Conservation (phyloP, 2,797 vertebrate species). For the Sphenopsis melanotis region DNA sequence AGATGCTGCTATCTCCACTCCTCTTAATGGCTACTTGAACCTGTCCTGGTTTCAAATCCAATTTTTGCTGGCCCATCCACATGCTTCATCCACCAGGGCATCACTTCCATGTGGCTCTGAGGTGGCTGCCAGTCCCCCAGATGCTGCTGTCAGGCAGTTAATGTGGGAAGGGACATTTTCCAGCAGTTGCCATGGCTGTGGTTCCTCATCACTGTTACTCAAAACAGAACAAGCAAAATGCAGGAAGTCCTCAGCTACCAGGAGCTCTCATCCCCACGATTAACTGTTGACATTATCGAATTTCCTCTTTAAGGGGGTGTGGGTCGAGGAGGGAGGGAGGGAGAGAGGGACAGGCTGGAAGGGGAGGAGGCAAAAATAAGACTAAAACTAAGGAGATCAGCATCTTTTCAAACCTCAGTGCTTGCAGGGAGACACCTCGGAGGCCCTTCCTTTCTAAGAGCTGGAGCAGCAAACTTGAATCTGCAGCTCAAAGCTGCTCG, state of each 20-base stretch:
- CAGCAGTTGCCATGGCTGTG: neutral
- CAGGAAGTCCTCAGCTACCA: neutral
- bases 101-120: accelerated
- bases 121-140: neutral
- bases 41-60: neutral
- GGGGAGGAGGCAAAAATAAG: neutral
- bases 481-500: neutral
- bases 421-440: neutral
- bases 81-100: neutral
- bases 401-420: neutral
- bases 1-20: neutral
- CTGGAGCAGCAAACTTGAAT: neutral
- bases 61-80: neutral
- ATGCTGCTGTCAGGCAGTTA: neutral
- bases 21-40: neutral
- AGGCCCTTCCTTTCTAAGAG: neutral
- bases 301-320: conserved; percentile 5
- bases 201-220: neutral
- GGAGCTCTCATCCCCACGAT: neutral
- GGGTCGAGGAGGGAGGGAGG: neutral
- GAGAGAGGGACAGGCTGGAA: neutral
- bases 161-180: neutral
- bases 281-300: neutral
- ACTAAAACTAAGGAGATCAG: neutral
- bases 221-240: neutral